A percentile compares a stretch with the other conserved stretches of the same genome.
Evolutionary conservation across 2,113 vertebrate species (phyloP).

Genomic region (Talpa occidentalis): DNA sequence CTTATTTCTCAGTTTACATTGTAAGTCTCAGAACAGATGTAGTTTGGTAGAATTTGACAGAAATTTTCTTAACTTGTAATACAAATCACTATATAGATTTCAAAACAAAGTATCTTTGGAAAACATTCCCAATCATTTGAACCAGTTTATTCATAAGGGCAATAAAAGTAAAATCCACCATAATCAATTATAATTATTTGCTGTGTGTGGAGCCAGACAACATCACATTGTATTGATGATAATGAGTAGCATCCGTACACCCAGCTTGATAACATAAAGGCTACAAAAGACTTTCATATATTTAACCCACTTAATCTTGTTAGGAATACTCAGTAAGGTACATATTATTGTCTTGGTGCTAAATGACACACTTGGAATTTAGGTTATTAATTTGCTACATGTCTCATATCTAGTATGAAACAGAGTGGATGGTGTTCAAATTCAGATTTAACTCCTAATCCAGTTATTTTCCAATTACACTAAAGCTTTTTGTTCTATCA

Average conservation of each 20-base stretch:
- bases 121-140: constrained; percentile 31
- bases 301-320: not conserved
- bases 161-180: constrained; percentile 54
- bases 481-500: constrained; percentile 41
- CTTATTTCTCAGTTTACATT: constrained; percentile 60
- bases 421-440: not conserved
- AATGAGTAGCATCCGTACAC: not conserved
- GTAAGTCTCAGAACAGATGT: constrained; percentile 57
- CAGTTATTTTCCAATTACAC: constrained; percentile 47
- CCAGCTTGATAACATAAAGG: not conserved
- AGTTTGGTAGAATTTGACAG: constrained; percentile 27
- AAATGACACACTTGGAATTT: constrained; percentile 34
- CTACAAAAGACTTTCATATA: not conserved
- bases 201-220: not conserved
- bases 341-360: not conserved
- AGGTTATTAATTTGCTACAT: constrained; percentile 15
- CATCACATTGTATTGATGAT: not conserved
- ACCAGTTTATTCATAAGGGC: constrained; percentile 1
- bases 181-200: not conserved
- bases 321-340: not conserved
- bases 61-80: constrained; percentile 46
- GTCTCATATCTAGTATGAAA: constrained; percentile 8
- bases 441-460: constrained; percentile 38
- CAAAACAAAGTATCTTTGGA: not conserved
- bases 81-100: constrained; percentile 44